Conservation (phyloP, 92 coral and sea anemone genomes). For the Zoanthus solanderi region DNA sequence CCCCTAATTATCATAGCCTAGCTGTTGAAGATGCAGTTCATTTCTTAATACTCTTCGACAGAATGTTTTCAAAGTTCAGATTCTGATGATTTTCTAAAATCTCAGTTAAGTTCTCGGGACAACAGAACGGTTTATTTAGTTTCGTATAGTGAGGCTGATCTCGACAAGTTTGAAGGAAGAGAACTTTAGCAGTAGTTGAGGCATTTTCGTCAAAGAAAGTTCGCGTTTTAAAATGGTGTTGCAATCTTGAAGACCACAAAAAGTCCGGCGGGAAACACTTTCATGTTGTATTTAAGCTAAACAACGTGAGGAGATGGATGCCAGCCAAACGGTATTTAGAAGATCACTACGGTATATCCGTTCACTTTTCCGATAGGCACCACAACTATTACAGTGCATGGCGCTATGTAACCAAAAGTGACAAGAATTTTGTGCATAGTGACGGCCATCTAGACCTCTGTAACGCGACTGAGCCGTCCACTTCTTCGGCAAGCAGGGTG, state of each 20-base stretch:
- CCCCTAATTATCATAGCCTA: not conserved
- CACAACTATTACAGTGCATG: slow-evolving; percentile 74
- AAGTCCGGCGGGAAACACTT: slow-evolving; percentile 38
- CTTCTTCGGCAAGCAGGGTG: slow-evolving; percentile 12
- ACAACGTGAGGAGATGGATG: slow-evolving; percentile 50
- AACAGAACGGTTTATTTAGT: slow-evolving; percentile 28
- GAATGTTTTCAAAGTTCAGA: not conserved
- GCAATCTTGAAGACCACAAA: slow-evolving; percentile 49
- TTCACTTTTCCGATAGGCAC: slow-evolving; percentile 48
- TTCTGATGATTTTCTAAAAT: not conserved
- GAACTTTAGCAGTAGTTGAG: slow-evolving; percentile 29
- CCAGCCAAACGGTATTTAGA: slow-evolving; percentile 47
- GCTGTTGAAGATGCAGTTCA: slow-evolving; percentile 23
- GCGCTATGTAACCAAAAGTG: slow-evolving; percentile 60
- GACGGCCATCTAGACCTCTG: slow-evolving; percentile 66
- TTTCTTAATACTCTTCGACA: slow-evolving; percentile 22
- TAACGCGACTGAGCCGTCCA: not conserved
- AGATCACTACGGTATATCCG: slow-evolving; percentile 46
- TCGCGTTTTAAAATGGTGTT: slow-evolving; percentile 39
- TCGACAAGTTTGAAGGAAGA: slow-evolving; percentile 26
- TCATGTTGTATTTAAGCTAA: slow-evolving; percentile 42
- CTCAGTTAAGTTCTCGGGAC: slow-evolving; percentile 11
- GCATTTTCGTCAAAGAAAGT: slow-evolving; percentile 27
- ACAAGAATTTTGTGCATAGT: slow-evolving; percentile 47
- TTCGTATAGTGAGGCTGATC: slow-evolving; percentile 46